Base-by-base conservation (phyloP, 2,113 vertebrate species). In the Mustelus asterias region DNA sequence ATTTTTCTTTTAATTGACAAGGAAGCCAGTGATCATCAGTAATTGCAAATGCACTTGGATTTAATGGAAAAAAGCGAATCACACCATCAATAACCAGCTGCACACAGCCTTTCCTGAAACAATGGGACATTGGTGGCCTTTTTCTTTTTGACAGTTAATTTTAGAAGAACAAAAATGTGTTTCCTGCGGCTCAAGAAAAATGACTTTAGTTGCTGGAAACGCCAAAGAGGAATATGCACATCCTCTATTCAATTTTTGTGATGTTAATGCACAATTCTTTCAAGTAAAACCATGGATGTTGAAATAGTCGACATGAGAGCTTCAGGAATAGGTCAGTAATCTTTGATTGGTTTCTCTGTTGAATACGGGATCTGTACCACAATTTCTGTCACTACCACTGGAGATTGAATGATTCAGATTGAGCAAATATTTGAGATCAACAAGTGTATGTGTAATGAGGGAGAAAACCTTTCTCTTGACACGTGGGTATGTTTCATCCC, bases 1-100 rank as follows among this genome's bases (percentile, higher is more conserved):
- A n/a, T 93, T 93, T 93, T 63, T 20, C 89, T 41, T 37, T 93
- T 33, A 93, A 65, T 93, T 37, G n/a, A 83, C n/a, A 37, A 93
- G 89, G 89, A 18, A 37, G 33, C 33, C 22, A 2, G n/a, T 93
- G 29, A 65, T 65, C n/a, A 3, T 18, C n/a, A 83, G 16, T 93
- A 65, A 93, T 65, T 65, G n/a, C 60, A 93, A 33, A 37, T 65
- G 18, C 20, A 9, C 16, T 65, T 93, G 60, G n/a, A 93, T 93
- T 93, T 3, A 20, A 93, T 93, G 60, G 60, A 63, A 60, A 93
- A 54, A 37, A n/a, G 18, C 20, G 29, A 92, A 92, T 65, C 89
- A 65, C 14, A 6, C 33, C 26, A 63, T 92, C 16, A 92, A 92
- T 33, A 63, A 16, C 58, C 89, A 92, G 60, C 89, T 92, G 60